Evolutionary conservation across 2,113 vertebrate species (phyloP), one percentile per base, ranked within the genome.

Genomic region (Plectropomus leopardus): DNA sequence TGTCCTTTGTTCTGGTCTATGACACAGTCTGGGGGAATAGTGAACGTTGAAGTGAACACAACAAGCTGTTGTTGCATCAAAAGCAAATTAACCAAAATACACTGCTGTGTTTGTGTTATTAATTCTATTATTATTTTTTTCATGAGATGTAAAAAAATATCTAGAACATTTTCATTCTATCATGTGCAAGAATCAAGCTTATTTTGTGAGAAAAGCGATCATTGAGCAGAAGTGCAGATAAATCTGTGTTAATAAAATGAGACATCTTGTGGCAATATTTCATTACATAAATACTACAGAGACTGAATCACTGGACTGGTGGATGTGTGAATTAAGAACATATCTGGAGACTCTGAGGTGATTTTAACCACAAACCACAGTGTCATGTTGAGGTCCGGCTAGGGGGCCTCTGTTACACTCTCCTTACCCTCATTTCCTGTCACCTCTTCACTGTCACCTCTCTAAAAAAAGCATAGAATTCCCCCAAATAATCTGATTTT

Each of bases 241-340:
- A 13, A 21, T 57, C 6, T 60, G 1, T 78, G 3, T 21, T 28
- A 19, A 5, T 11, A 21, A 26, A 58, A 73, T 6, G 24, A 24
- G 58, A 75, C 59, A 72, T 70, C 86, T 85, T 63, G 68, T 54
- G 65, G 13, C 6, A 17, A 36, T 47, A 55, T 10, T 24, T 23
- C 4, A 26, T 47, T 5, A 16, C 14, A 7, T 15, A 1, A 36
- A 8, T 5, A 36, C 34, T 9, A 9, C 7, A 28, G 40, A 44
- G 30, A 42, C 3, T 64, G 68, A 11, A 58, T 51, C 0, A n/a
- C 24, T 72, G 16, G 26, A 48, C 21, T 32, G 26, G 55, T 73
- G 15, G 32, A 1, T 76, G 58, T 44, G 30, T 68, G 16, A 40
- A 58, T 58, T 11, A 10, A 58, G 30, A 55, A 26, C 11, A 65